These are phyloP conservation scores for Paracyprichromis sp. DNA, from an alignment of 2,113 vertebrate genomes.

Conservation along the genomic window DNA sequence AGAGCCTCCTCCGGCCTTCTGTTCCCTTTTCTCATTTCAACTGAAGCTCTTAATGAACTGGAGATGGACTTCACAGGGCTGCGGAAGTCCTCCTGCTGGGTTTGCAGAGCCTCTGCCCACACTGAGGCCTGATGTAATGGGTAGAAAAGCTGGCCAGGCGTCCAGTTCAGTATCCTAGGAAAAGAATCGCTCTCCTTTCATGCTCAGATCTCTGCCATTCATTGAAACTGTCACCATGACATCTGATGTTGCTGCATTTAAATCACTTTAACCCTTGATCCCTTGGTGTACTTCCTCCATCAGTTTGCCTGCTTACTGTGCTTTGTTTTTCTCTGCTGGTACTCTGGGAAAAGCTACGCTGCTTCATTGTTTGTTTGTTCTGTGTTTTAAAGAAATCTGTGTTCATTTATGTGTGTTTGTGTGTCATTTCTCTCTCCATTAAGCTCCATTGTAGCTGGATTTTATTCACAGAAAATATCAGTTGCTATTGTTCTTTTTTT, in stretches of 20 bases:
- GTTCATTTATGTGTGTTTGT: neutral
- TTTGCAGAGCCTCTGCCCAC: constrained; percentile 27
- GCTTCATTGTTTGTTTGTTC: neutral
- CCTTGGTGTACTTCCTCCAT: constrained; percentile 40
- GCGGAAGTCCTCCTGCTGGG: constrained; percentile 54
- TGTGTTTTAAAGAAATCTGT: neutral
- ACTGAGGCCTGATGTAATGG: constrained; percentile 24
- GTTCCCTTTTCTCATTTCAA: neutral
- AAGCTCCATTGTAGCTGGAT: neutral
- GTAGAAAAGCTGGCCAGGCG: constrained; percentile 40
- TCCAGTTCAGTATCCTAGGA: constrained; percentile 49
- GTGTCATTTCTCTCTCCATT: neutral
- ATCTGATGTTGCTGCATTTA: constrained; percentile 48
- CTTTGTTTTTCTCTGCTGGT: constrained; percentile 16
- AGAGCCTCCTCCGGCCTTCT: neutral
- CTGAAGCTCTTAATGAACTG: neutral
- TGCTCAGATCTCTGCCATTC: constrained; percentile 20
- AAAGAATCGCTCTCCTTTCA: constrained; percentile 65
- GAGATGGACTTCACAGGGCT: constrained; percentile 14
- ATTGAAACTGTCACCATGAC: constrained; percentile 54
- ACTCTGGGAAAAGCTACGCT: constrained; percentile 8
- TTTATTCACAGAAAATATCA: neutral
- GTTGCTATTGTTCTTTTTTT: fast-evolving
- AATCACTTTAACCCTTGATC: constrained; percentile 40
- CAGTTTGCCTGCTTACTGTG: constrained; percentile 13